These are phyloP conservation scores for Meghimatium bilineatum DNA, from an alignment of 2,888 invertebrate species.

Conservation along the genomic window DNA sequence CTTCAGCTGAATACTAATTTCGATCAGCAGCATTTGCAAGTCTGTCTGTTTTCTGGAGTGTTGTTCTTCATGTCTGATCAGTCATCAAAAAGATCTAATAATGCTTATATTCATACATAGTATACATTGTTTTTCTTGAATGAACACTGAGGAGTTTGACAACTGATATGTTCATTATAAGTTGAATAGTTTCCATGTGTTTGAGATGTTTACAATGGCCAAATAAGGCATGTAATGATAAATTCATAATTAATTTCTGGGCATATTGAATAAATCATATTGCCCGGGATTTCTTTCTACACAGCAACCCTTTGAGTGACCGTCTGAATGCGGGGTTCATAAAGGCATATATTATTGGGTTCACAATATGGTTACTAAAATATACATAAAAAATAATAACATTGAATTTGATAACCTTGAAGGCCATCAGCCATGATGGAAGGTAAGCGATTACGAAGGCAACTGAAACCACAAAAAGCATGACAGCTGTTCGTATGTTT, in stretches of 20 bases:
- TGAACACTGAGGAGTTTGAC: too few species aligned
- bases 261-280: background rate
- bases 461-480: slow-evolving; percentile 76
- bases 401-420: slow-evolving; percentile 65
- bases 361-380: slow-evolving; percentile 76
- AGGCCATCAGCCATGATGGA: slow-evolving; percentile 74
- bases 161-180: too few species aligned
- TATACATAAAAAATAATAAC: slow-evolving; percentile 74
- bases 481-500: slow-evolving; percentile 75
- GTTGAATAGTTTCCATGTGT: too few species aligned
- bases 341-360: slow-evolving; percentile 76
- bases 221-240: background rate
- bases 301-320: slow-evolving; percentile 42
- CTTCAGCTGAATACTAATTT: too few species aligned
- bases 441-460: slow-evolving; percentile 75
- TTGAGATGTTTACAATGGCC: too few species aligned
- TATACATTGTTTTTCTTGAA: too few species aligned
- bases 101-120: too few species aligned
- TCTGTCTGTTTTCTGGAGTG: too few species aligned
- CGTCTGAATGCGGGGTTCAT: slow-evolving; percentile 75
- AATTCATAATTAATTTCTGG: too few species aligned
- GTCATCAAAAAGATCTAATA: too few species aligned
- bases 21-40: too few species aligned
- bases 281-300: slow-evolving; percentile 12
- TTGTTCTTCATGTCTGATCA: too few species aligned